phyloP scores from a whole-genome alignment of 2,888 invertebrate genomes.

The Stegana nigrithorax region DNA sequence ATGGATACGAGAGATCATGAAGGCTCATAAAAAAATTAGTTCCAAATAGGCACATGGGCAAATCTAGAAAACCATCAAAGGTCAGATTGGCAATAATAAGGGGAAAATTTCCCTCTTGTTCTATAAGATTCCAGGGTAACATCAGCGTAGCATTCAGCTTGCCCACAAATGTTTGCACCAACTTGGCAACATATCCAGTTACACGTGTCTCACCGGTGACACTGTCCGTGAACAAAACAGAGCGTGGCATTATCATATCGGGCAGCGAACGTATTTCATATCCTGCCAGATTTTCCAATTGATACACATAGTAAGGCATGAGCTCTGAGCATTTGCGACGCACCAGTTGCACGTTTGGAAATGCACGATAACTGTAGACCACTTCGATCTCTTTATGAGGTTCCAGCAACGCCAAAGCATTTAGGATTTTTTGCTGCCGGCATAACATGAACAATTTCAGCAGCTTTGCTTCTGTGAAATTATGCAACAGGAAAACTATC shows the following conservation, averaged over 20 bases:
- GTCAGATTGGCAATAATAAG: constrained; percentile 19
- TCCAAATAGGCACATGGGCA: constrained; percentile 23
- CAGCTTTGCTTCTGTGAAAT: background rate
- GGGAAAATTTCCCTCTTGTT: background rate
- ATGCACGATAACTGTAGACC: constrained; percentile 41
- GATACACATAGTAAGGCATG: constrained; percentile 26
- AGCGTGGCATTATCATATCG: constrained; percentile 48
- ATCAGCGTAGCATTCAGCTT: constrained; percentile 41
- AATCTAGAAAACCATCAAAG: constrained; percentile 32
- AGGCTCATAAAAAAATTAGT: background rate
- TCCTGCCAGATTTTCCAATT: constrained; percentile 38
- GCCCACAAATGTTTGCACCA: constrained; percentile 39
- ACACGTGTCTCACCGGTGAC: constrained; percentile 26
- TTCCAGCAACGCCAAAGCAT: constrained; percentile 34
- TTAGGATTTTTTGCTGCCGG: constrained; percentile 31
- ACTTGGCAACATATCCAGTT: constrained; percentile 40
- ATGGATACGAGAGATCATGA: constrained; percentile 28
- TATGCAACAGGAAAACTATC: constrained; percentile 33
- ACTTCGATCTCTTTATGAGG: constrained; percentile 1
- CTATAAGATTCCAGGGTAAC: constrained; percentile 28
- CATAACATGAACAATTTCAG: constrained; percentile 30
- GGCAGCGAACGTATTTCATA: constrained; percentile 34
- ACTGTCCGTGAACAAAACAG: constrained; percentile 34
- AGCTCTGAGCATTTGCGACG: background rate
- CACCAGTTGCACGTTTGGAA: constrained; percentile 35